Base-by-base conservation (phyloP, 2,888 invertebrate species). In the Protophormia terraenovae region DNA sequence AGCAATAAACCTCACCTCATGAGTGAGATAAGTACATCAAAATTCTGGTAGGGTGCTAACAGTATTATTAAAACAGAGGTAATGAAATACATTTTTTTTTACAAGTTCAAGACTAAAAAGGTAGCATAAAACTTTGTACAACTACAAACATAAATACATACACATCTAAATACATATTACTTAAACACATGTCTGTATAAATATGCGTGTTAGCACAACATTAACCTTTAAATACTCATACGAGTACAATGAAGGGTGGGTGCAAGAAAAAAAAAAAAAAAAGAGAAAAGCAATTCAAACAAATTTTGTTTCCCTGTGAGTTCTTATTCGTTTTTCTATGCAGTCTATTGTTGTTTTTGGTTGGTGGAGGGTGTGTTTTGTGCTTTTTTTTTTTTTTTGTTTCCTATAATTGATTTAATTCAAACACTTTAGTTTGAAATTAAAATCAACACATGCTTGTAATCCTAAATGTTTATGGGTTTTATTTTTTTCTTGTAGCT, bases 321-420 rank as follows among this genome's bases (percentile, higher is more conserved):
- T 27, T 29, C 47, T 16, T 6, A 29, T n/a, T 55, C 7, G 2
- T n/a, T n/a, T 10, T 6, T 50, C 2, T 22, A 27, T 50, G 50
- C 47, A 41, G 3, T 38, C 35, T 29, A 27, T 58, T 72, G 41
- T 45, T 41, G 10, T 64, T n/a, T 60, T 60, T n/a, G 27, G 2
- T 55, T 1, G 2, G 16, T 45, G 22, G 2, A 62, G 24, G 60
- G 58, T 58, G 58, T 45, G 22, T 12, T 12, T 24, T 45, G 7
- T 12, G 19, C 6, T 32, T 60, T 29, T 29, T 0, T 55, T 29
- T 32, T 32, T 32, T 19, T 27, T 5, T 76, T 76, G 19, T 38
- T 53, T 50, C n/a, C 62, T 50, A 62, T 73, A 66, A 80, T 73
- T 80, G 80, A 80, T 72, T 73, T 66, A 19, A 73, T 73, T 73